These are phyloP conservation scores for Rhagonycha lutea DNA, from an alignment of 2,888 invertebrate species.

Conservation along the genomic window DNA sequence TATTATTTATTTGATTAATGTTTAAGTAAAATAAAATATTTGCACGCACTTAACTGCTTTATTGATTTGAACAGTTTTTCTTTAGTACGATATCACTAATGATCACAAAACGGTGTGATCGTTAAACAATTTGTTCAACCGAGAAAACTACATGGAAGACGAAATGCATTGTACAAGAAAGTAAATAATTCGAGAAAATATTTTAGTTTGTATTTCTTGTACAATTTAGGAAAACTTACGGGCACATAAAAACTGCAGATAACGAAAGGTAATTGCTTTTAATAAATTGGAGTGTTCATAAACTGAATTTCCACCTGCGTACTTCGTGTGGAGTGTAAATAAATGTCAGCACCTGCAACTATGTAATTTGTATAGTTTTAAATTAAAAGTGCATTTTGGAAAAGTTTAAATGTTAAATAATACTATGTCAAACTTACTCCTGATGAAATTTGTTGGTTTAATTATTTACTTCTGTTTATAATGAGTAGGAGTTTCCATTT, in stretches of 20 bases:
- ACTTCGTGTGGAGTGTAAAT: not conserved
- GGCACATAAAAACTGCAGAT: not conserved
- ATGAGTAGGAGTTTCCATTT: not conserved
- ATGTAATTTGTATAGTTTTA: not conserved
- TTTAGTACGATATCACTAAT: not conserved
- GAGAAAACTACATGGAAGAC: not conserved
- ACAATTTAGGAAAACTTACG: not conserved
- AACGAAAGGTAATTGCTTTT: not conserved
- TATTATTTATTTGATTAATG: not conserved
- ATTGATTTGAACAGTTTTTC: not conserved
- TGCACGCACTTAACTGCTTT: not conserved
- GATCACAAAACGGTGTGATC: not conserved
- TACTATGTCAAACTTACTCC: not conserved
- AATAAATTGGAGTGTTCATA: not conserved
- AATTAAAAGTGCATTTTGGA: not conserved
- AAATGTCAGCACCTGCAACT: not conserved
- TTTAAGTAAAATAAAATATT: not conserved
- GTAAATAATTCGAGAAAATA: not conserved
- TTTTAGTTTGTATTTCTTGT: not conserved
- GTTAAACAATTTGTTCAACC: not conserved
- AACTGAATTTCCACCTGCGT: not conserved
- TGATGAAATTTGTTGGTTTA: not conserved
- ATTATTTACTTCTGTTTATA: not conserved
- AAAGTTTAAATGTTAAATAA: not conserved
- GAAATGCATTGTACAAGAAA: not conserved